Evolutionary conservation across 2,797 vertebrate species (phyloP), one percentile per base, ranked within the genome.

Genomic region (Mycteria americana): DNA sequence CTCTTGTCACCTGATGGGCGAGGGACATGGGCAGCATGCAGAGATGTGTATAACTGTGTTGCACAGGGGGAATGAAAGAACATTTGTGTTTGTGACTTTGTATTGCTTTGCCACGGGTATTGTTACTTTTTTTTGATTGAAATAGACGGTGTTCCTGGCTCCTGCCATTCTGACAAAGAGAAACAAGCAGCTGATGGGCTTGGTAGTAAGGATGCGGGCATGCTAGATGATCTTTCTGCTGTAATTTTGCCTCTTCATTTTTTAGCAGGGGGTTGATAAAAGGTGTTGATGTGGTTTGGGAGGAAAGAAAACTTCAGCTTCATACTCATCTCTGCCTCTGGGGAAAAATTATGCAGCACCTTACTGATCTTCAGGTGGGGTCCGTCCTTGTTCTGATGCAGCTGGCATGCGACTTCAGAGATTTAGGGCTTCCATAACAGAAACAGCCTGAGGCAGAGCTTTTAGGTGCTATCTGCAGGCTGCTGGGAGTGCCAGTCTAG

Each of bases 191-290:
- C 18, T 82, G 37, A 28, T 65, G 30, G 68, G 35, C n/a, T 64
- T 78, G n/a, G 27, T 31, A 88, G 24, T 59, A 33, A 79, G 35
- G 18, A 48, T 50, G 18, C 0, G 0, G 14, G 9, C 0, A 0
- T n/a, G 22, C n/a, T 43, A 69, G 41, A 63, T 5, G 4, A 64
- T 22, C 10, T 70, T 67, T 69, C 53, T 83, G 33, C 62, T 85
- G 28, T 68, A 45, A 67, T 85, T 94, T 65, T 82, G 28, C 15
- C 30, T 25, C 6, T 6, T 43, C 6, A 5, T 45, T 51, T 54
- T 53, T 70, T 31, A 85, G 11, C 39, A 80, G 35, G 7, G 7
- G 4, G 1, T 80, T 86, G 53, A 23, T 82, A 81, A 45, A 86
- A 90, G 23, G 4, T 56, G n/a, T 28, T 43, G 18, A 57, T 53